Percentiles rank a stretch among this genome's conserved stretches.
Conservation (phyloP, 2,888 invertebrate genomes). For the Dasysyrphus albostriatus region DNA sequence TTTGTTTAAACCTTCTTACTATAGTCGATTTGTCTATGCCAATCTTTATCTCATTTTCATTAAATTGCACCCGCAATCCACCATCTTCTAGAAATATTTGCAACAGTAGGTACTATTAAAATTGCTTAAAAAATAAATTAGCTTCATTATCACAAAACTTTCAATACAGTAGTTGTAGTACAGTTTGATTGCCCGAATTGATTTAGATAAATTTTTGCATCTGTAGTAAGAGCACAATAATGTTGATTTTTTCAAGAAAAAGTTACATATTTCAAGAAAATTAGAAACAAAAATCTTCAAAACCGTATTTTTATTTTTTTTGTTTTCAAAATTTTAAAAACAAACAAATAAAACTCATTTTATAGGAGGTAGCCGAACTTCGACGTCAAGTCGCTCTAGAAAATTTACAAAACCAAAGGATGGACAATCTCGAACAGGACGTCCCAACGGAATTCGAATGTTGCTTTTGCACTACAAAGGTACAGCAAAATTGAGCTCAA, state of each 20-base stretch:
- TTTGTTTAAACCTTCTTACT: background rate
- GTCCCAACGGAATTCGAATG: slow-evolving; percentile 98
- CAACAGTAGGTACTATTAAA: background rate
- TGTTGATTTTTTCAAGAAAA: slow-evolving; percentile 9
- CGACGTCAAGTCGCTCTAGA: slow-evolving; percentile 84
- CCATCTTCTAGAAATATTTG: slow-evolving; percentile 1
- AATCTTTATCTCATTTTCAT: background rate
- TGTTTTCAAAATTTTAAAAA: slow-evolving; percentile 51
- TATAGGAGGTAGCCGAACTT: slow-evolving; percentile 84
- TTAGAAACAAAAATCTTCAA: slow-evolving; percentile 3
- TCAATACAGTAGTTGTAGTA: background rate
- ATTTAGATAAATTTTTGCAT: slow-evolving; percentile 14
- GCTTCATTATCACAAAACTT: slow-evolving; percentile 6
- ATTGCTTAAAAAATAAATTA: slow-evolving; percentile 17
- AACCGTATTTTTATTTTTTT: background rate
- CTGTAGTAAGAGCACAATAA: slow-evolving; percentile 30
- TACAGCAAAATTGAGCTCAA: slow-evolving; percentile 81
- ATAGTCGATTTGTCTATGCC: background rate
- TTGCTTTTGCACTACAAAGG: slow-evolving; percentile 98
- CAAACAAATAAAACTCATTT: slow-evolving; percentile 77
- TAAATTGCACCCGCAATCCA: slow-evolving; percentile 26
- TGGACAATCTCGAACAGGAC: slow-evolving; percentile 91
- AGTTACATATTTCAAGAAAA: slow-evolving; percentile 20
- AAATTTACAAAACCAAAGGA: slow-evolving; percentile 83
- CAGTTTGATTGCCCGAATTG: slow-evolving; percentile 10